These are phyloP conservation scores for Drosophila lutescens DNA, from an alignment of 2,888 invertebrate species.

Conservation along the genomic window DNA sequence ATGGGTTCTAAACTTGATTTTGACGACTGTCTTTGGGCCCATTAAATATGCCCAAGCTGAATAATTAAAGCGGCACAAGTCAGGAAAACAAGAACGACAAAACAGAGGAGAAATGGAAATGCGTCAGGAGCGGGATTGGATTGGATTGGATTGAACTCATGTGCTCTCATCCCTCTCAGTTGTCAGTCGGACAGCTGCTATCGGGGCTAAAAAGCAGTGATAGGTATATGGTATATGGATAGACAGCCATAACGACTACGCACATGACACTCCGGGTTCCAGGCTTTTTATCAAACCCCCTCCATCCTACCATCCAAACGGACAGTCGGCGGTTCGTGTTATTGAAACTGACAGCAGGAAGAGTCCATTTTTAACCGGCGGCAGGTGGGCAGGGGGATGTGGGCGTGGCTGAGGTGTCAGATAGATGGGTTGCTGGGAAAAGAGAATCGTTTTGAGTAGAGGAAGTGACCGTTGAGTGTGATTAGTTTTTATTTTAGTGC, in stretches of 20 bases:
- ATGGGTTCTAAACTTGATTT: constrained; percentile 29
- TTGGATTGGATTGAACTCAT: constrained; percentile 52
- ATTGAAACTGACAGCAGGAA: constrained; percentile 60
- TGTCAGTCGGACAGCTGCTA: constrained; percentile 47
- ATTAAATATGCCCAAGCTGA: constrained; percentile 60
- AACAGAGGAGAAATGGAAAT: constrained; percentile 51
- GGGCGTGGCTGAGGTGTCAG: constrained; percentile 21
- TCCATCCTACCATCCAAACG: not conserved
- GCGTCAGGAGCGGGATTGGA: constrained; percentile 60
- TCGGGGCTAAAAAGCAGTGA: constrained; percentile 15
- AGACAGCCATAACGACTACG: constrained; percentile 39
- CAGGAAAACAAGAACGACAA: constrained; percentile 12
- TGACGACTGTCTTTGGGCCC: constrained; percentile 21
- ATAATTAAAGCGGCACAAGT: constrained; percentile 59
- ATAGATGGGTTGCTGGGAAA: constrained; percentile 8
- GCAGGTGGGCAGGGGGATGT: not conserved
- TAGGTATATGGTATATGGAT: constrained; percentile 10
- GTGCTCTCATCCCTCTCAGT: constrained; percentile 20
- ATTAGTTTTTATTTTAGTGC: constrained; percentile 25
- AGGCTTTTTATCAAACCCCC: constrained; percentile 11
- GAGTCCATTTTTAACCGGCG: constrained; percentile 35
- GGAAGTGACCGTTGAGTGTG: constrained; percentile 15
- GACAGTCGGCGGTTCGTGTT: constrained; percentile 48
- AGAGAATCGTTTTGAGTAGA: constrained; percentile 14
- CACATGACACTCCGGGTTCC: constrained; percentile 27